Evolutionary conservation across 2,888 invertebrate species (phyloP), one percentile per base, ranked within the genome.

Genomic region (Napeogenes inachia): DNA sequence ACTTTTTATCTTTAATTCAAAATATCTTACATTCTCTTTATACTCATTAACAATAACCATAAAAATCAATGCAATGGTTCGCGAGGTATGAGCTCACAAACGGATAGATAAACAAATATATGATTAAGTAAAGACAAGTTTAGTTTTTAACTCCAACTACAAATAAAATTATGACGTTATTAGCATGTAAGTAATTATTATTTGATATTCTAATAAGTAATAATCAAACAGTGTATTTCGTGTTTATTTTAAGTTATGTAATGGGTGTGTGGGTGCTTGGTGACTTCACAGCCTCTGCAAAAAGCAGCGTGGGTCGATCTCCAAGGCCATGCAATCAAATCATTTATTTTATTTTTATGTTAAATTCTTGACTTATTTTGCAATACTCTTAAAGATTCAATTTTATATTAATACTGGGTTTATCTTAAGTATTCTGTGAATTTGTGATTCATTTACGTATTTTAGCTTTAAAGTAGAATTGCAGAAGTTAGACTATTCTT

Each of bases 191-290:
- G 45, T 54, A 10, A 42, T 10, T 3, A 3, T 0, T 10, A 42
- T 42, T 42, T 10, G 42, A 10, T 10, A 42, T 21, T 50, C 30
- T 56, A 33, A 8, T 57, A 47, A 57, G 13, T 35, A 10, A 47
- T 57, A 8, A 30, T 13, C 8, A 13, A 35, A 35, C 4, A 38
- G 47, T 13, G 6, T 10, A 21, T 45, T n/a, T 57, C 46, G 46
- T 58, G 55, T 54, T 60, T 59, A 57, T 56, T 58, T 60, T 45
- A 62, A 63, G 54, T 67, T 65, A 63, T 68, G 62, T 68, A 65
- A 67, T 61, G 47, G 45, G 45, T 56, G 62, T 54, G 68, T 67
- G 50, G 68, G 68, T 54, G 67, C 65, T 58, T 35, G 64, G 60
- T 65, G 68, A 67, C 61, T 67, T 65, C 65, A 63, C 61, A 53